A percentile compares a stretch with the other conserved stretches of the same genome.
These are phyloP conservation scores for Himalopsyche phryganea DNA, from an alignment of 1,140 invertebrate genomes.

Conservation along the genomic window DNA sequence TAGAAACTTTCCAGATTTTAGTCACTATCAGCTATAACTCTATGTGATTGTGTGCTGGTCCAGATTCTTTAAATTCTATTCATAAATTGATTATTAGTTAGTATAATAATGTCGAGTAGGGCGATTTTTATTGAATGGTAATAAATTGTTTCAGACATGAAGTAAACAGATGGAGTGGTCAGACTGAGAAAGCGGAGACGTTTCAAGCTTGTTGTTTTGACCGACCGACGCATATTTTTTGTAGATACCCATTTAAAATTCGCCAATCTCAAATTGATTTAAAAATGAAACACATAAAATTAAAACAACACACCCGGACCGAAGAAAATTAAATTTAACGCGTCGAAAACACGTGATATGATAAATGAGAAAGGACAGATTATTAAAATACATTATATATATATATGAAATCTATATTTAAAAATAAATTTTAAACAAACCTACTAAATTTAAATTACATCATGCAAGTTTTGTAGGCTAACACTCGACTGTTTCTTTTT, in stretches of 20 bases:
- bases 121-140: too few species aligned
- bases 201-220: constrained; percentile 6
- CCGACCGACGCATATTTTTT: constrained; percentile 15
- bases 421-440: constrained; percentile 21
- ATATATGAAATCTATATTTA: constrained; percentile 30
- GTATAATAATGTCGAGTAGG: too few species aligned
- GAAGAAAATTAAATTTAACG: constrained; percentile 11
- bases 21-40: too few species aligned
- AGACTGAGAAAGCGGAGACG: constrained; percentile 4
- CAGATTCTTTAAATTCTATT: too few species aligned
- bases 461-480: constrained; percentile 28
- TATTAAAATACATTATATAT: constrained; percentile 22
- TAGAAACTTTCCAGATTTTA: too few species aligned
- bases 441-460: constrained; percentile 15
- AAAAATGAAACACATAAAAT: too few species aligned
- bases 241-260: constrained; percentile 33
- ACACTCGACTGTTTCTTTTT: constrained; percentile 17
- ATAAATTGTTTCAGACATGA: constrained; percentile 17
- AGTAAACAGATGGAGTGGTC: constrained; percentile 15
- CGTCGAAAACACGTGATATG: constrained; percentile 19
- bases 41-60: too few species aligned
- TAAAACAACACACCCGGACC: too few species aligned
- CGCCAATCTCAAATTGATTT: too few species aligned
- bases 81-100: too few species aligned
- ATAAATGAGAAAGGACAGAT: constrained; percentile 15